Conservation (phyloP, 2,797 vertebrate genomes). For the Oreochromis grahami region DNA sequence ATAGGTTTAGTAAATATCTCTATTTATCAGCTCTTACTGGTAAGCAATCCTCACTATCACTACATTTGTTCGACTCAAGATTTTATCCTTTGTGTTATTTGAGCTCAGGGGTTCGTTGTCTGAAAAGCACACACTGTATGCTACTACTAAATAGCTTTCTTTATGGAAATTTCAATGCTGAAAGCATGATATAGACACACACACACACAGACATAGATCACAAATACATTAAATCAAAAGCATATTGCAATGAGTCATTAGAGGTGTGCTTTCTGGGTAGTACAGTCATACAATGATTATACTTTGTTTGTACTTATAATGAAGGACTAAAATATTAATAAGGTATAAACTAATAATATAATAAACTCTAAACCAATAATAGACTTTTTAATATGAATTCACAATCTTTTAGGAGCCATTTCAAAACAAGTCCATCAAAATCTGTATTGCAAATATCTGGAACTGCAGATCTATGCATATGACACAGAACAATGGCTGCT, state of each 20-base stretch:
- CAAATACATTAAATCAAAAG: neutral
- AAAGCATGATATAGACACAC: neutral
- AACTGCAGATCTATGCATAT: neutral
- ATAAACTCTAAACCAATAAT: too few relatives aligned
- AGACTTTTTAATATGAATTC: too few relatives aligned
- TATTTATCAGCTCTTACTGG: neutral
- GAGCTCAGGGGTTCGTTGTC: neutral
- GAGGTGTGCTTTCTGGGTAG: neutral
- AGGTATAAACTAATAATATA: neutral
- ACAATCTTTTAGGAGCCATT: neutral
- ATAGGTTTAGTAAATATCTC: constrained; percentile 1
- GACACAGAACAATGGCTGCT: neutral
- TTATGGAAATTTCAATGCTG: neutral
- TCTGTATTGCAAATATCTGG: neutral
- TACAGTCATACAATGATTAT: neutral
- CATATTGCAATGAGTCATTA: neutral
- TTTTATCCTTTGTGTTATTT: neutral
- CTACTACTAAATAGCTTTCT: neutral
- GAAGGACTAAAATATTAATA: neutral
- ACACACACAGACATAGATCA: neutral
- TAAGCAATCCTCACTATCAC: neutral
- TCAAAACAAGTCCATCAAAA: neutral
- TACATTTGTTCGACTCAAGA: neutral
- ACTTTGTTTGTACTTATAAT: neutral
- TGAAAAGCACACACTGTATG: neutral